Conservation (phyloP, 2,113 vertebrate genomes). For the Sinocyclocheilus grahami region DNA sequence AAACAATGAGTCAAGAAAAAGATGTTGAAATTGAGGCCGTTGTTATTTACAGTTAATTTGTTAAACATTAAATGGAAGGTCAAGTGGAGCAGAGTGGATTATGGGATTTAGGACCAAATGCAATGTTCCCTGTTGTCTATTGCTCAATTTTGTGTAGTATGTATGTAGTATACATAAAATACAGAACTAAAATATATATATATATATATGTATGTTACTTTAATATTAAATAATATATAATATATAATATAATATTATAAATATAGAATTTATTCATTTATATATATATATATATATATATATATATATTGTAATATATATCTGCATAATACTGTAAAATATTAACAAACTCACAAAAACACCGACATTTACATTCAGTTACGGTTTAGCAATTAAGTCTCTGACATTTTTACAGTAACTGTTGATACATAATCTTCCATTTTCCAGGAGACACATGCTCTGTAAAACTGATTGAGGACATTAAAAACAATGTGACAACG, state of each 20-base stretch:
- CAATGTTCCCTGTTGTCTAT: not conserved
- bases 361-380: not conserved
- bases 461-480: not conserved
- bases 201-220: too few relatives aligned
- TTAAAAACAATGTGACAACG: not conserved
- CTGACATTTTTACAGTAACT: not conserved
- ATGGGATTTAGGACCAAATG: not conserved
- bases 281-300: too few relatives aligned
- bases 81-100: not conserved
- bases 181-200: not conserved
- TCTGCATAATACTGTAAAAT: not conserved
- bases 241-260: too few relatives aligned
- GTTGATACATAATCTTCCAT: not conserved
- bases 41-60: not conserved
- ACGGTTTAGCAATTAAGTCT: not conserved
- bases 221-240: too few relatives aligned
- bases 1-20: too few relatives aligned
- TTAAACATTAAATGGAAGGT: not conserved
- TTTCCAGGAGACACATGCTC: constrained; percentile 2
- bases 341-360: not conserved
- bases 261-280: not conserved
- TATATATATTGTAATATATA: too few relatives aligned
- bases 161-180: not conserved
- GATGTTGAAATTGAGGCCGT: not conserved
- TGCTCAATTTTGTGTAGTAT: not conserved